A percentile compares a stretch with the other conserved stretches of the same genome.
phyloP scores from a whole-genome alignment of 2,113 vertebrate genomes.

The Oriolus oriolus region DNA sequence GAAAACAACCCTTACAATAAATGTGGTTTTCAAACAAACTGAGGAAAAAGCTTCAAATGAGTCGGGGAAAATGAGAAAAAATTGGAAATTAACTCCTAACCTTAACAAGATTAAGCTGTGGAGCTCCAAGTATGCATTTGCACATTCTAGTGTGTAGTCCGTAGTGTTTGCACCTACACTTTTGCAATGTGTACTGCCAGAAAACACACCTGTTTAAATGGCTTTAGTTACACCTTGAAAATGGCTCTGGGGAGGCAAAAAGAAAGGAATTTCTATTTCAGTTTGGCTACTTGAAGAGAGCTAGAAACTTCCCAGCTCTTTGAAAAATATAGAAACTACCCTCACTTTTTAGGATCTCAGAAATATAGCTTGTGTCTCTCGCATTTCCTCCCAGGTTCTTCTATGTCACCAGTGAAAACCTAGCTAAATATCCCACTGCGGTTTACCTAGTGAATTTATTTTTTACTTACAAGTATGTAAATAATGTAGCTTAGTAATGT shows the following conservation, averaged over 20 bases:
- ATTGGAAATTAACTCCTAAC: neutral
- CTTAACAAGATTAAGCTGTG: neutral
- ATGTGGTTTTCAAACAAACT: conserved; percentile 8
- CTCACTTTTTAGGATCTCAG: neutral
- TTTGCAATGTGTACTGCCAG: neutral
- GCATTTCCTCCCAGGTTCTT: neutral
- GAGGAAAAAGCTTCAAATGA: neutral
- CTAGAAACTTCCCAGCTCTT: neutral
- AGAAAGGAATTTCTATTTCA: neutral
- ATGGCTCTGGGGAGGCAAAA: neutral
- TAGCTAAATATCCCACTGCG: neutral
- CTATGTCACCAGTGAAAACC: neutral
- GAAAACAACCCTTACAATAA: neutral
- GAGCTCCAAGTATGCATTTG: neutral
- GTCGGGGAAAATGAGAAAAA: neutral
- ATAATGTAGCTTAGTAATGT: neutral
- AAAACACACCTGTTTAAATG: neutral
- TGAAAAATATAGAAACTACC: neutral
- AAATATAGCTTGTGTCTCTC: neutral
- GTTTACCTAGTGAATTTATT: neutral
- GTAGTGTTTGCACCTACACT: neutral
- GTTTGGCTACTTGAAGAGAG: neutral
- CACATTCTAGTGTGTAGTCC: too few species aligned
- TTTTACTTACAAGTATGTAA: neutral
- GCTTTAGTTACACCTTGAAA: neutral